phyloP scores from a whole-genome alignment of 2,113 vertebrate species.

The Embiotoca jacksoni region DNA sequence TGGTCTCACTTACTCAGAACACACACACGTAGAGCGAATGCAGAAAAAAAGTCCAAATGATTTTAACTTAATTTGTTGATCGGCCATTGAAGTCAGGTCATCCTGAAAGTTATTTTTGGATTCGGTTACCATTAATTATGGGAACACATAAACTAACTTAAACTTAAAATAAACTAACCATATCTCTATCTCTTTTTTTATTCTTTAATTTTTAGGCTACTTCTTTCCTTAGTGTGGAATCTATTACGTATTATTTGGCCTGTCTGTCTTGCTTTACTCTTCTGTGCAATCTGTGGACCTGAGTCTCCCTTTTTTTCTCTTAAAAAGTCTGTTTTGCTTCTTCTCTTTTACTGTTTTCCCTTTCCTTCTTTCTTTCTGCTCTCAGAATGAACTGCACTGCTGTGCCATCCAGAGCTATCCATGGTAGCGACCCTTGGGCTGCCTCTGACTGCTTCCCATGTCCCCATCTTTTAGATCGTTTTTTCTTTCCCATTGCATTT shows the following conservation, averaged over 20 bases:
- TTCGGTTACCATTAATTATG: neutral
- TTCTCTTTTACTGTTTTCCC: neutral
- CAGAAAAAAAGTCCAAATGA: neutral
- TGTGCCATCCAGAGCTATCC: conserved; percentile 20
- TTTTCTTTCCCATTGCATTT: neutral
- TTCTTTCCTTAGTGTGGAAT: neutral
- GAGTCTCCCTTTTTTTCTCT: neutral
- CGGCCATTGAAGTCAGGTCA: neutral
- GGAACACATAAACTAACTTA: too few relatives aligned
- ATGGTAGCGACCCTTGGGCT: conserved; percentile 29
- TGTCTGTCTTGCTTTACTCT: neutral
- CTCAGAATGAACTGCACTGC: neutral
- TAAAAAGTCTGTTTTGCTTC: neutral
- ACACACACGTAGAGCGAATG: conserved; percentile 10
- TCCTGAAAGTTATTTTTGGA: conserved; percentile 9
- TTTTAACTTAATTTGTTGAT: conserved; percentile 5
- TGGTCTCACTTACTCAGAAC: too few relatives aligned
- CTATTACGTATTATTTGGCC: neutral
- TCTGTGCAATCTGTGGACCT: neutral
- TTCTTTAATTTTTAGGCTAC: neutral
- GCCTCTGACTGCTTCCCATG: neutral
- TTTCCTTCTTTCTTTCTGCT: neutral
- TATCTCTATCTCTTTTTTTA: too few relatives aligned
- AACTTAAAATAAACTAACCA: neutral
- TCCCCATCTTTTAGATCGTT: neutral